phyloP scores from a whole-genome alignment of 2,888 invertebrate species.

The Erebia aethiops region DNA sequence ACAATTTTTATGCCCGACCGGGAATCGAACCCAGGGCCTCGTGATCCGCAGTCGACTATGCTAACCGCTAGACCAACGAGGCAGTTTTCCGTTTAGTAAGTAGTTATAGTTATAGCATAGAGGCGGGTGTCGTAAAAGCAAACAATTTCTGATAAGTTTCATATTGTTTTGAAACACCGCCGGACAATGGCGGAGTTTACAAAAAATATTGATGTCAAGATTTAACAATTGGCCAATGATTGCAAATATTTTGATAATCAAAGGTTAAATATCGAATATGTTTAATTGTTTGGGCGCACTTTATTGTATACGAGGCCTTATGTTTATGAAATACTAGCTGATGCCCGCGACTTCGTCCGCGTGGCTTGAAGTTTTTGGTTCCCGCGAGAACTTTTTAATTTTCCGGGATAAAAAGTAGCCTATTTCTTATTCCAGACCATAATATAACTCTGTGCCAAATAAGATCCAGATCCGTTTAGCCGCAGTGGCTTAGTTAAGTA shows the following conservation, averaged over 20 bases:
- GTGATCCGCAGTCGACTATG: too few relatives aligned
- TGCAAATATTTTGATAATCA: conserved; percentile 6
- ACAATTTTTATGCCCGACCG: too few relatives aligned
- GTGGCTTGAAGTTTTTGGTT: too few relatives aligned
- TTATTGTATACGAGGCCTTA: neutral
- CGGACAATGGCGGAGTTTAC: conserved; percentile 4
- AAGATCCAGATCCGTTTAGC: too few relatives aligned
- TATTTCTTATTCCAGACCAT: too few relatives aligned
- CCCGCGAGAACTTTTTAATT: too few relatives aligned
- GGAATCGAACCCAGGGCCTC: too few relatives aligned
- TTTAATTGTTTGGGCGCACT: neutral
- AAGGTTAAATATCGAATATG: neutral
- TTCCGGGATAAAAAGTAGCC: too few relatives aligned
- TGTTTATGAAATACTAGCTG: neutral
- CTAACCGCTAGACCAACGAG: too few relatives aligned
- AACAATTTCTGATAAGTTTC: conserved; percentile 17
- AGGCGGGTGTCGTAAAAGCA: conserved; percentile 5
- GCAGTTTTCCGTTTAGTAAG: neutral
- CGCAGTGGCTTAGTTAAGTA: too few relatives aligned
- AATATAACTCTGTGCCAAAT: too few relatives aligned
- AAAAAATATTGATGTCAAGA: conserved; percentile 21
- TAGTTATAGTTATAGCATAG: neutral
- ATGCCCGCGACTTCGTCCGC: neutral
- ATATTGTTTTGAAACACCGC: conserved; percentile 12
- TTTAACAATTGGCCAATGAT: neutral